Base-by-base conservation (phyloP, 2,797 vertebrate species). In the Sardinella longiceps region DNA sequence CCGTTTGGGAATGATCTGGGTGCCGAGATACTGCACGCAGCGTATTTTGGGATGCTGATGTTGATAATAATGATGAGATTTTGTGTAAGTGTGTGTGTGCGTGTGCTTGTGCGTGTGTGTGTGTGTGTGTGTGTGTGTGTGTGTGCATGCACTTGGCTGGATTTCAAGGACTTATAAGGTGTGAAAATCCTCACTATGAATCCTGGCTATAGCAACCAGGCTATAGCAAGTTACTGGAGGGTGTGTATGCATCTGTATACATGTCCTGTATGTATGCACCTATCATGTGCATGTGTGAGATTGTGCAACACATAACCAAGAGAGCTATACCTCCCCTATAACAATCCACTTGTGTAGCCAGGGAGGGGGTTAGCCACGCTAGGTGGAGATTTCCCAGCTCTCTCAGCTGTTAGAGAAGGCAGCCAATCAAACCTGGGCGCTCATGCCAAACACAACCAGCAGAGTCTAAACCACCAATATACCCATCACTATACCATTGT, bases 1-100 rank as follows among this genome's bases (percentile, higher is more conserved):
- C 63, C 94, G 92, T 93, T 92, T 91, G 89, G 86, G 89, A 91
- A 91, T 94, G 92, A 94, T 92, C 91, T 90, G 63, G 63, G 63
- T 25, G 9, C 63, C 14, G 63, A 12, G 28, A 37, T 33, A 70
- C 12, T 2, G 30, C 28, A 15, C 37, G 30, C 15, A 3, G 5
- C 4, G 63, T 30, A 15, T 70, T 70, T 37, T 33, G 12, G 63
- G 63, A 70, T 70, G 63, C 30, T 70, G 30, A 70, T 70, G 63
- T 33, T 30, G 30, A 70, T 70, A 30, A 23, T 56, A 20, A 53
- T 30, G 25, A 33, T 70, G 3, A 33, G 63, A 14, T 11, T 14
- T 28, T 70, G 63, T 66, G 25, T 11, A 11, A 12, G n/a, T 30
- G 60, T 66, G 60, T 66, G 60, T 25, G 58, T 25, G 60, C 30